phyloP scores from a whole-genome alignment of 2,888 invertebrate species.

The Rhorus exstirpatorius region DNA sequence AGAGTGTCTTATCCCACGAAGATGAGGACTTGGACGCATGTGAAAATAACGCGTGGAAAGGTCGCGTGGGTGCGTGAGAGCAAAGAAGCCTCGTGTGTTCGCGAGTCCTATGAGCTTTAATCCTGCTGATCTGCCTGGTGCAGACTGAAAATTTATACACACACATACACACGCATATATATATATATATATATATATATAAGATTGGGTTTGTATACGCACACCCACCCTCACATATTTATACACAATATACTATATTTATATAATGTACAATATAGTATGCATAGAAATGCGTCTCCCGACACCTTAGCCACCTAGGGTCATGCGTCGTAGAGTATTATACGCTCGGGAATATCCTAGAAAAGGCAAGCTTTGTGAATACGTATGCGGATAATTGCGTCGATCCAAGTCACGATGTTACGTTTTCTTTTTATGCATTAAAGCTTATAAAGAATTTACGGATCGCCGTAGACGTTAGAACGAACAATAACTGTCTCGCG shows the following conservation, averaged over 20 bases:
- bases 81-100: conserved; percentile 58
- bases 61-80: conserved; percentile 71
- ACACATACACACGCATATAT: neutral
- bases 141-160: conserved; percentile 5
- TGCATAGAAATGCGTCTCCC: conserved; percentile 47
- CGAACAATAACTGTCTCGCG: neutral
- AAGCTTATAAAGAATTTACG: conserved; percentile 45
- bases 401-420: conserved; percentile 57
- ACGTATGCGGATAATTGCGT: conserved; percentile 49
- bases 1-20: conserved; percentile 64
- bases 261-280: conserved; percentile 6
- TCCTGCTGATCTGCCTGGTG: conserved; percentile 60
- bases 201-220: too few relatives aligned
- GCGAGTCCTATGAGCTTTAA: conserved; percentile 65
- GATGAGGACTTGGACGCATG: conserved; percentile 68
- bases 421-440: conserved; percentile 30
- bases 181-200: too few relatives aligned
- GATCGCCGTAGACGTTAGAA: conserved; percentile 20
- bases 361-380: conserved; percentile 31
- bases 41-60: conserved; percentile 66
- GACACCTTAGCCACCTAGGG: conserved; percentile 53
- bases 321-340: conserved; percentile 54
- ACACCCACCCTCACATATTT: too few relatives aligned
- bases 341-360: conserved; percentile 49
- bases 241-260: neutral